Evolutionary conservation across 1,140 invertebrate genomes (phyloP), one percentile per base, ranked within the genome.

Genomic region (Cydia fagiglandana): DNA sequence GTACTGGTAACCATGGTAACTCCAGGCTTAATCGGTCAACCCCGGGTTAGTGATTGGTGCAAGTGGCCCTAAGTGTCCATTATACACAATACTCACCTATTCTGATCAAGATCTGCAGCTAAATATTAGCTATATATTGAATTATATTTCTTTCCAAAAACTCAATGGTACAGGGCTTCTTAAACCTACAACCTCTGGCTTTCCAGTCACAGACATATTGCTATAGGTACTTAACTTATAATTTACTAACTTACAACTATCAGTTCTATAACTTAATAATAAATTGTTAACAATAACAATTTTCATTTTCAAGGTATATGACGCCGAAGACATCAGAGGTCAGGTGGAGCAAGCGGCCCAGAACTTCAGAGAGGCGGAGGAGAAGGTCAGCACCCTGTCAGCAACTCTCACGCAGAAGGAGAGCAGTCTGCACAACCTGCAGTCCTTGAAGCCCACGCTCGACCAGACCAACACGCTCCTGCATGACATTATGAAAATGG

Each of bases 321-420:
- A 92, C 76, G 89, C 88, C 1, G 87, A 92, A 5, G 89, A 92
- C 75, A 87, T 92, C 41, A 81, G 80, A 66, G 82, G 84, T 0
- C 86, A 90, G 73, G 86, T 78, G 0, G 82, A 86, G 64, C 86
- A 88, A 75, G 84, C 87, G 0, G 75, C 78, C 1, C 83, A 86
- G 64, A 85, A 89, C 73, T 83, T 89, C 0, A 84, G 86, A 73
- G 91, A 92, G 15, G 81, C 80, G 4, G 87, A 90, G 28, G 84
- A 88, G 38, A 90, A 89, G 73, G 20, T 88, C 12, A 85, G 84
- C 15, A 75, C 77, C 0, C 74, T 91, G 7, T 73, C 75, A 38
- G 76, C 81, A 5, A 88, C 83, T 0, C 73, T 92, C 9, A 84
- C 83, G 78, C 81, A 89, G 73, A 92, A 92, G 73, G 89, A 92